Base-by-base conservation (phyloP, 2,888 invertebrate genomes). In the Napeogenes inachia region DNA sequence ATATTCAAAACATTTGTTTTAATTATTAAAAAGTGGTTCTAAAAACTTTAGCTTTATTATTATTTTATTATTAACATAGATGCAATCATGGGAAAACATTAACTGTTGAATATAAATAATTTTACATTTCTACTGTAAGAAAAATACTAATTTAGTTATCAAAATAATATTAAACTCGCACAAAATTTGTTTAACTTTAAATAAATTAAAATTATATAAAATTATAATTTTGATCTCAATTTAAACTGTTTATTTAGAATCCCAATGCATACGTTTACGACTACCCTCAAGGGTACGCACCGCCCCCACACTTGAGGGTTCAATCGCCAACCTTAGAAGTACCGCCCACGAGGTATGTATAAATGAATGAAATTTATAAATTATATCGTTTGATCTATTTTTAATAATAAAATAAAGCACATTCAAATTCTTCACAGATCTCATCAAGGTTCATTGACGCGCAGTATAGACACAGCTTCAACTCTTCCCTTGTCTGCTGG, bases 381-480 rank as follows among this genome's bases (percentile, higher is more conserved):
- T 2, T 50, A 21, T 30, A 50, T 13, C 10, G 13, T 4, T n/a
- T 47, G 13, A 54, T 45, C 2, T 54, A n/a, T 21, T 10, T 10
- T 13, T 12, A 46, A 38, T 55, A 8, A 47, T 33, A 38, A 42
- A 32, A 45, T 21, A 45, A 32, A 1, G 21, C 21, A 21, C 21
- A 13, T 57, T 61, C 0, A 50, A 50, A 32, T 64, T 32, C 45
- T 12, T 45, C 32, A 33, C 74, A 89, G 89, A 68, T 89, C 89
- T 0, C 82, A 85, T 21, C 90, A 89, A 82, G 89, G 89, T 57
- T 89, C 89, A 70, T 68, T 90, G 73, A 89, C 90, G 66, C 84
- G 89, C 42, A 89, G 89, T 67, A 89, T 89, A 63, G 90, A 90
- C 72, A 89, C 89, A 1, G 78, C 89, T 13, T 90, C 90, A 6